Conservation (phyloP, 2,113 vertebrate genomes). For the Plecotus auritus region DNA sequence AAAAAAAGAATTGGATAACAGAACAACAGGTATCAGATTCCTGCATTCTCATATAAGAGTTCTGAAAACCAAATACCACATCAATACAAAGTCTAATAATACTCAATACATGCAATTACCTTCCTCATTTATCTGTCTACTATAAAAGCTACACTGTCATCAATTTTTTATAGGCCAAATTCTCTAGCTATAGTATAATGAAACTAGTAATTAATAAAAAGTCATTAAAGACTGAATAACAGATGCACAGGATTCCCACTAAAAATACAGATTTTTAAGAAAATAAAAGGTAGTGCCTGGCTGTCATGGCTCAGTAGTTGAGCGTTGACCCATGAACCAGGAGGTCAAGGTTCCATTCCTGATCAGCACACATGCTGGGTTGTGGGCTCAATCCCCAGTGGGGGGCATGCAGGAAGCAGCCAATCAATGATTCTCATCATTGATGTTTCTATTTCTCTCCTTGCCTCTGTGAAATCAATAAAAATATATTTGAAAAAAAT, state of each 20-base stretch:
- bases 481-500: too few relatives aligned
- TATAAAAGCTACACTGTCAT: not conserved
- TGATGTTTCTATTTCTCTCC: too few relatives aligned
- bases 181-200: not conserved
- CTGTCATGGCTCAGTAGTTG: too few relatives aligned
- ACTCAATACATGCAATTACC: not conserved
- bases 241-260: not conserved
- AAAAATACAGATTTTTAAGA: conserved; percentile 14
- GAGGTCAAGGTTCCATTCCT: too few relatives aligned
- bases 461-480: too few relatives aligned
- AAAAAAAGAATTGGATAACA: not conserved
- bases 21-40: not conserved
- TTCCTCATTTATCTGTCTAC: not conserved
- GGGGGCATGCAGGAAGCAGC: too few relatives aligned
- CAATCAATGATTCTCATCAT: too few relatives aligned
- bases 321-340: too few relatives aligned
- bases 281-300: not conserved
- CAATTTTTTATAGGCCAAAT: not conserved
- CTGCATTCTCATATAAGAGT: not conserved
- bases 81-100: not conserved
- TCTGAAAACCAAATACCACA: not conserved
- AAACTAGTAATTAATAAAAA: not conserved
- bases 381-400: too few relatives aligned
- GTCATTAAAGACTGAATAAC: not conserved
- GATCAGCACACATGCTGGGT: too few relatives aligned